phyloP scores from a whole-genome alignment of 2,113 vertebrate species.

The Neogale vison region DNA sequence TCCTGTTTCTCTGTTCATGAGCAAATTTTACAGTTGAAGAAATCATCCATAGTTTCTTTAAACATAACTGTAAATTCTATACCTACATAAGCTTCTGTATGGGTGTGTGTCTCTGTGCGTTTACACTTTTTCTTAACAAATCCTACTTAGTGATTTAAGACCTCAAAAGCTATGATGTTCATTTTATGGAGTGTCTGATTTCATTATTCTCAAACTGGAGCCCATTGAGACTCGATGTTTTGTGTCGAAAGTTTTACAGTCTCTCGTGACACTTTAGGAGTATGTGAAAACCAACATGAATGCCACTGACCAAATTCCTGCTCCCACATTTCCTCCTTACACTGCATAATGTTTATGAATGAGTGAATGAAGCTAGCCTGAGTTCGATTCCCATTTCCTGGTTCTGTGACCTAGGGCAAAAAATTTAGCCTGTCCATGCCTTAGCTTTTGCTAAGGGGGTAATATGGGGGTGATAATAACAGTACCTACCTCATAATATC shows the following conservation, averaged over 20 bases:
- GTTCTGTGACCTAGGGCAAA: not conserved
- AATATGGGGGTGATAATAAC: not conserved
- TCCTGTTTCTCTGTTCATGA: not conserved
- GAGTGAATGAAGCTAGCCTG: not conserved
- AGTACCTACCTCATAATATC: not conserved
- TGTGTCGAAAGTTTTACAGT: not conserved
- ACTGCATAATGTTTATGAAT: not conserved
- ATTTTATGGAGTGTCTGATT: not conserved
- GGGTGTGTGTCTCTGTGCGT: not conserved
- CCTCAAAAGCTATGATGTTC: not conserved
- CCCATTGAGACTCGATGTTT: not conserved
- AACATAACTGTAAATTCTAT: not conserved
- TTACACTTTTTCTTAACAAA: not conserved
- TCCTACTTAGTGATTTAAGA: not conserved
- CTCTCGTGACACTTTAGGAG: not conserved
- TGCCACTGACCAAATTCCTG: not conserved
- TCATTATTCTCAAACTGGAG: not conserved
- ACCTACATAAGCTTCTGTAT: not conserved
- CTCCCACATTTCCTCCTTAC: not conserved
- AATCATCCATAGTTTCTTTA: not conserved
- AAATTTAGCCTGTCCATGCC: not conserved
- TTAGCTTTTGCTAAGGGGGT: not conserved
- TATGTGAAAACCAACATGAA: not conserved
- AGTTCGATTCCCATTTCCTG: not conserved
- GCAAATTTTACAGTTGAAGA: not conserved